These are phyloP conservation scores for Hyles lineata DNA, from an alignment of 2,888 invertebrate genomes.

Conservation along the genomic window DNA sequence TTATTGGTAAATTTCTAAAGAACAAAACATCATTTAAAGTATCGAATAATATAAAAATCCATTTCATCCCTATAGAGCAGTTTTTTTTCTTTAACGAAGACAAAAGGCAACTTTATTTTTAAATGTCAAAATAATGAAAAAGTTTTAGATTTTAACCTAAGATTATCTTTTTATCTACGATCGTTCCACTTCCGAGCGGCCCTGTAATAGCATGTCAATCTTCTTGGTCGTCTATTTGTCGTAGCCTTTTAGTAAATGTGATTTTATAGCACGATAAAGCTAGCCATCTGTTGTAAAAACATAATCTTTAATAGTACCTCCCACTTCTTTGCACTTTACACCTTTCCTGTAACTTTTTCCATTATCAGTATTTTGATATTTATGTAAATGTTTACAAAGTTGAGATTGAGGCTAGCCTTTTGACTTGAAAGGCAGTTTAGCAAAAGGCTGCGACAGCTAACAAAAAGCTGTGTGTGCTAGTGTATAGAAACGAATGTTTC, in stretches of 20 bases:
- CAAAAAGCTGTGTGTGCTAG: slow-evolving; percentile 77
- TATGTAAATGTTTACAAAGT: not conserved
- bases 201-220: slow-evolving; percentile 70
- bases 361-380: slow-evolving; percentile 12
- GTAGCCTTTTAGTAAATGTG: slow-evolving; percentile 29
- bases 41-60: no score
- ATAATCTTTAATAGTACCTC: not conserved
- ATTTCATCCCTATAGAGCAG: no score
- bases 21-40: not conserved
- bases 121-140: no score
- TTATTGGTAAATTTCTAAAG: slow-evolving; percentile 29
- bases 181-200: slow-evolving; percentile 55
- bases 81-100: no score
- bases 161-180: slow-evolving; percentile 31
- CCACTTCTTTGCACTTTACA: slow-evolving; percentile 18
- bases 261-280: slow-evolving; percentile 15
- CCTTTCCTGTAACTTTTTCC: not conserved
- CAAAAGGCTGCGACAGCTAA: slow-evolving; percentile 36
- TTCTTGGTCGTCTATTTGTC: slow-evolving; percentile 67
- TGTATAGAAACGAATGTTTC: slow-evolving; percentile 83
- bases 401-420: slow-evolving; percentile 23
- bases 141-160: no score
- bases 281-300: slow-evolving; percentile 1
- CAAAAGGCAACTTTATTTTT: no score
- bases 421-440: slow-evolving; percentile 9